These are phyloP conservation scores for Chaetodon trifascialis DNA, from an alignment of 2,113 vertebrate genomes.

Conservation along the genomic window DNA sequence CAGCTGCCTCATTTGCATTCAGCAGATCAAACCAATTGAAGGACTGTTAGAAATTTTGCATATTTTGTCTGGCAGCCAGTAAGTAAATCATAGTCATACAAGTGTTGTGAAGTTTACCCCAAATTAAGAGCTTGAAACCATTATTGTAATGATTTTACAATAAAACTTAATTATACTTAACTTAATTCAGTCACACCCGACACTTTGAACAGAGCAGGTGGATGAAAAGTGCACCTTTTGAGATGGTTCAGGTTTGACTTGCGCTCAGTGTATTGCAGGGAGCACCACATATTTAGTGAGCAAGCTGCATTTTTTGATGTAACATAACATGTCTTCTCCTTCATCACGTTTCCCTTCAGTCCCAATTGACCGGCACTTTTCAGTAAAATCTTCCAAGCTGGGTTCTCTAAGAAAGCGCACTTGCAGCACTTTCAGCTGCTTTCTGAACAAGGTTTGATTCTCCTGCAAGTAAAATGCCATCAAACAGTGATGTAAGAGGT, in stretches of 20 bases:
- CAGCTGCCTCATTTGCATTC: conserved; percentile 1
- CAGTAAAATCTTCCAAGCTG: not conserved
- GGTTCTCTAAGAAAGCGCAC: not conserved
- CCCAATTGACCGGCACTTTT: not conserved
- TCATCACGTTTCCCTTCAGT: not conserved
- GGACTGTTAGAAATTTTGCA: not conserved
- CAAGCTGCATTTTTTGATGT: not conserved
- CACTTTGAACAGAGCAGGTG: not conserved
- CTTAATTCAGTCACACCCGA: not conserved
- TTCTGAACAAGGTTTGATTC: not conserved
- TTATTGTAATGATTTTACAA: not conserved
- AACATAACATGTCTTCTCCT: not conserved
- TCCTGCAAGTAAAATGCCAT: not conserved
- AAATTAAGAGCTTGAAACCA: not conserved
- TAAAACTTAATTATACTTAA: not conserved
- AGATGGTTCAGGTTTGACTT: not conserved
- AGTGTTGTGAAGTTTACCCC: not conserved
- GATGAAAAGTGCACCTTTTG: not conserved
- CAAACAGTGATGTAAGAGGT: not conserved
- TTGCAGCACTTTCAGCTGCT: too few species aligned
- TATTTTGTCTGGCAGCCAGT: not conserved
- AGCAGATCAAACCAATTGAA: not conserved
- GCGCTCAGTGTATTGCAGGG: not conserved
- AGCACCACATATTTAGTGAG: not conserved
- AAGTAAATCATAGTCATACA: not conserved